Percentiles rank a stretch among this genome's conserved stretches.
Evolutionary conservation across 2,113 vertebrate species (phyloP).

Genomic region (Upupa epops): DNA sequence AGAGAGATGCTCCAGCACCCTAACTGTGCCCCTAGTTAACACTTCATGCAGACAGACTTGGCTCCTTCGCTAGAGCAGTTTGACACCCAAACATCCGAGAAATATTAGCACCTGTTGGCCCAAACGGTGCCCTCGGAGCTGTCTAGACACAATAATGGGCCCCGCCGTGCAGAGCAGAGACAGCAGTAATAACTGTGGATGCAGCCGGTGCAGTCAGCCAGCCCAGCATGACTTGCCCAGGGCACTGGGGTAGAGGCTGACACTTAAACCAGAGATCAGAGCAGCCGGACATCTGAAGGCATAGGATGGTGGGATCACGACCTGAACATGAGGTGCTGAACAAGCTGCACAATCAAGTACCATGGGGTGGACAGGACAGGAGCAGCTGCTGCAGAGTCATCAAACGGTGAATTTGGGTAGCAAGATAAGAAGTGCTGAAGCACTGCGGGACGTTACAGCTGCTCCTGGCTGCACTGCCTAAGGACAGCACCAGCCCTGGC

Average conservation of each 20-base stretch:
- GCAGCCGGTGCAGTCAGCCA: background rate
- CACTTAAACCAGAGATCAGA: background rate
- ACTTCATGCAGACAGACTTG: background rate
- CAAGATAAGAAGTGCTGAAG: background rate
- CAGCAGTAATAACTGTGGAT: background rate
- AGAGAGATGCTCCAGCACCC: too few relatives aligned
- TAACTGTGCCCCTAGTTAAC: background rate
- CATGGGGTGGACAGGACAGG: background rate
- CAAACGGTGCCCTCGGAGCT: background rate
- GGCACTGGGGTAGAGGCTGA: background rate
- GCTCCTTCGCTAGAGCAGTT: background rate
- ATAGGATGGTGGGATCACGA: background rate
- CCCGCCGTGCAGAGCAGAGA: background rate
- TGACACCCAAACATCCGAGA: background rate
- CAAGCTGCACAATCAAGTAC: background rate
- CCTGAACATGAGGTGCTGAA: background rate
- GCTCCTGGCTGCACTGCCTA: rapidly evolving
- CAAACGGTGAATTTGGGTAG: background rate
- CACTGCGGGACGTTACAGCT: background rate
- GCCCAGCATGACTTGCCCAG: background rate
- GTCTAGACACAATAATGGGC: background rate
- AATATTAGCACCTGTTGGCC: background rate
- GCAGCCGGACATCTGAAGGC: background rate
- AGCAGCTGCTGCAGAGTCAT: background rate
- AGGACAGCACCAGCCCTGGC: background rate